phyloP scores from a whole-genome alignment of 2,113 vertebrate species.

The Stigmatopora argus region DNA sequence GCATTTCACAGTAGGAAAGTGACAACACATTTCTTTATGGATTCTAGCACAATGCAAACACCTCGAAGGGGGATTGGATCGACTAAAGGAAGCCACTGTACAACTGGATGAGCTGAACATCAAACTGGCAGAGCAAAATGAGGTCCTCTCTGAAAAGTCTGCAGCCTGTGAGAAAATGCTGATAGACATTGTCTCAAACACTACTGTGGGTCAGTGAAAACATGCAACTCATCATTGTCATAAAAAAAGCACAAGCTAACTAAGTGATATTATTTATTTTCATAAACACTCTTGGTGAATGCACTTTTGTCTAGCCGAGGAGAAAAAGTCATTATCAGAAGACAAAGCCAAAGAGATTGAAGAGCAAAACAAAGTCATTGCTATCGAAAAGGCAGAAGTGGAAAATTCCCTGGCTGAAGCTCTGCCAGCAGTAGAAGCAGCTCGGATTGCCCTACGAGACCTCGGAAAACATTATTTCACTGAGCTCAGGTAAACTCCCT shows the following conservation, averaged over 20 bases:
- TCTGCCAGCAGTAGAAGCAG: conserved; percentile 83
- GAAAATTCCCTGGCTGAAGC: conserved; percentile 84
- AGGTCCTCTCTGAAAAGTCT: conserved; percentile 86
- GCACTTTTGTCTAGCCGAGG: conserved; percentile 74
- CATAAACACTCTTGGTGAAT: not conserved
- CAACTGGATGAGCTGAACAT: conserved; percentile 84
- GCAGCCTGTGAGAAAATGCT: conserved; percentile 81
- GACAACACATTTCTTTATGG: conserved; percentile 2
- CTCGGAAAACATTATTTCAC: conserved; percentile 93
- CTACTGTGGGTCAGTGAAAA: conserved; percentile 71
- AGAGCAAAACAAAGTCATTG: conserved; percentile 86
- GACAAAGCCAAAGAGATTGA: conserved; percentile 87
- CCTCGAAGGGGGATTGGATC: conserved; percentile 86
- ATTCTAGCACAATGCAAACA: conserved; percentile 82
- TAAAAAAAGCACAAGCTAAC: not conserved
- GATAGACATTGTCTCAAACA: conserved; percentile 81
- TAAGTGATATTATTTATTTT: not conserved
- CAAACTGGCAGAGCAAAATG: conserved; percentile 87
- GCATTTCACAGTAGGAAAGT: not conserved
- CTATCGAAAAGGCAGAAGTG: conserved; percentile 82
- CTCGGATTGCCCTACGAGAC: conserved; percentile 84
- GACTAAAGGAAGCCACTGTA: conserved; percentile 84
- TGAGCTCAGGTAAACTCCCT: conserved; percentile 80
- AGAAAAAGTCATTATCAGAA: conserved; percentile 84
- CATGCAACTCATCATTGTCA: not conserved